phyloP scores from a whole-genome alignment of 1,140 invertebrate species.

The Drosophila eugracilis region DNA sequence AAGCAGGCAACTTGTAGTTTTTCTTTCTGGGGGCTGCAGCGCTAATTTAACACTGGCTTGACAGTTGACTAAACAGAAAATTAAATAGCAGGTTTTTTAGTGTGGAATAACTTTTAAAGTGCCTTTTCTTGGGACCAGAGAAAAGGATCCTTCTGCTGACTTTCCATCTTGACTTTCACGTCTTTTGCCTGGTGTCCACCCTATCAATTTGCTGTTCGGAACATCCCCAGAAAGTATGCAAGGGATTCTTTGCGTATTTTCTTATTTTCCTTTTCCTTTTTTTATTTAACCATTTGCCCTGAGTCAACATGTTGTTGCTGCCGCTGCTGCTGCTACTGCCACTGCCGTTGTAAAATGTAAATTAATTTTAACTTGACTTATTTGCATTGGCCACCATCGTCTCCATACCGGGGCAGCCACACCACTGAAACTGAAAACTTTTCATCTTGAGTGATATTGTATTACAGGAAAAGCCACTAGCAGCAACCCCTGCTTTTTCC shows the following conservation, averaged over 20 bases:
- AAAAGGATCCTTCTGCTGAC: slow-evolving; percentile 14
- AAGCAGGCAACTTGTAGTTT: slow-evolving; percentile 35
- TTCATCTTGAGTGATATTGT: slow-evolving; percentile 59
- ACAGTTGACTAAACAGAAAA: slow-evolving; percentile 60
- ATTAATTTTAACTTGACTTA: slow-evolving; percentile 69
- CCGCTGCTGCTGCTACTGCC: slow-evolving; percentile 12
- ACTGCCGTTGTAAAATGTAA: slow-evolving; percentile 49
- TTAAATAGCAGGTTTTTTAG: background rate
- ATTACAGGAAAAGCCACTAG: slow-evolving; percentile 37
- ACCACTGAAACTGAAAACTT: slow-evolving; percentile 68
- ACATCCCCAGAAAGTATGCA: slow-evolving; percentile 54
- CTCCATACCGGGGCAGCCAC: background rate
- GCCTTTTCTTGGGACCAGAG: too few relatives aligned
- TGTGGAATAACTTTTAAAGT: slow-evolving; percentile 36
- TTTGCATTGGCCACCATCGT: slow-evolving; percentile 59
- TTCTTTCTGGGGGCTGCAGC: slow-evolving; percentile 52
- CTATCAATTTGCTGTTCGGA: slow-evolving; percentile 46
- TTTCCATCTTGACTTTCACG: slow-evolving; percentile 23
- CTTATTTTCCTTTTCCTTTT: too few relatives aligned
- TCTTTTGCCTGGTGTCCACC: slow-evolving; percentile 11
- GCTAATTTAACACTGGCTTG: slow-evolving; percentile 75
- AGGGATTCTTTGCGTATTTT: slow-evolving; percentile 22
- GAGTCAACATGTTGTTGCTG: slow-evolving; percentile 33
- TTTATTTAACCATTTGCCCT: slow-evolving; percentile 30
- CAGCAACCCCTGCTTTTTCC: slow-evolving; percentile 1